Conservation (phyloP, 2,888 invertebrate genomes). For the Cyrtodaria siliqua region DNA sequence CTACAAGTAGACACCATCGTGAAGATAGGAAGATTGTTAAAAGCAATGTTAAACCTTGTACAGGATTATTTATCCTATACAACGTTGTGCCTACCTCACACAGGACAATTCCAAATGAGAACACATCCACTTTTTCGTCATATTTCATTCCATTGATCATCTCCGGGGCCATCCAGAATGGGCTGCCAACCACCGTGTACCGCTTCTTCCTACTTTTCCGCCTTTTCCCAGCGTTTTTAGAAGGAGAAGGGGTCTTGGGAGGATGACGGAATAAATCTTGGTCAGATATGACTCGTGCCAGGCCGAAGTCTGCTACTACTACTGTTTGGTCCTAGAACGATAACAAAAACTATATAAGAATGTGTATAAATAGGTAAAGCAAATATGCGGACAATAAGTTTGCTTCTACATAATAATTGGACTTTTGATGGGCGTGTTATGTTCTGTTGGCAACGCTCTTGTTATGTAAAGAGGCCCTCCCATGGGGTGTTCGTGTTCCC, state of each 20-base stretch:
- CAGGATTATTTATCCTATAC: no score
- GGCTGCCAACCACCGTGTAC: constrained; percentile 98
- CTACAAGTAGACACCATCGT: no score
- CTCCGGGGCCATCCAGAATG: constrained; percentile 99
- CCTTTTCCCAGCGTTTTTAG: constrained; percentile 83
- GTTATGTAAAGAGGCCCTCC: no score
- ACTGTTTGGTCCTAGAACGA: constrained; percentile 94
- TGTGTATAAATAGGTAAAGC: no score
- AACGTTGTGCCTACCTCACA: constrained; percentile 91
- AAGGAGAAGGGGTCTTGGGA: constrained; percentile 53
- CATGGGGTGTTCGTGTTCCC: no score
- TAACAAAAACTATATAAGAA: no score
- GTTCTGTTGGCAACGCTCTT: no score
- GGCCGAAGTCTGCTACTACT: constrained; percentile 97
- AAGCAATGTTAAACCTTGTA: no score
- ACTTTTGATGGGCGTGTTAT: no score
- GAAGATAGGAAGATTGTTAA: no score
- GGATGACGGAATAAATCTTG: constrained; percentile 59
- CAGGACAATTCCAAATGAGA: constrained; percentile 97
- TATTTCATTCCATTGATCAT: constrained; percentile 99
- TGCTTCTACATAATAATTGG: no score
- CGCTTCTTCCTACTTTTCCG: constrained; percentile 92
- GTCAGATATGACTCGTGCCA: constrained; percentile 89
- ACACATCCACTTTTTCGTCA: constrained; percentile 98
- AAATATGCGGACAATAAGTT: no score